A percentile compares a stretch with the other conserved stretches of the same genome.
These are phyloP conservation scores for Chaitophorus viminalis DNA, from an alignment of 2,888 invertebrate species.

Conservation along the genomic window DNA sequence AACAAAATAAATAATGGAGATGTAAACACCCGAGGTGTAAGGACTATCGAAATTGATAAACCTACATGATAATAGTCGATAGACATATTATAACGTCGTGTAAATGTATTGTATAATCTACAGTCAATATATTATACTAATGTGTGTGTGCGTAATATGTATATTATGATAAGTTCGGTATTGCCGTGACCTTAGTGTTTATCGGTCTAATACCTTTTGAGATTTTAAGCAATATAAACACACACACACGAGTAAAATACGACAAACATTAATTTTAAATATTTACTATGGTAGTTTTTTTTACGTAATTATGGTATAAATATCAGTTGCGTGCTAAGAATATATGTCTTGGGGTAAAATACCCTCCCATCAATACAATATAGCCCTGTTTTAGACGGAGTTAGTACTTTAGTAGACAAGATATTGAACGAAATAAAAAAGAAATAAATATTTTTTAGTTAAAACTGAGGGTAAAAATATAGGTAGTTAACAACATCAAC, in stretches of 20 bases:
- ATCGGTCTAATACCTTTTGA: conserved; percentile 11
- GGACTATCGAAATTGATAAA: conserved; percentile 25
- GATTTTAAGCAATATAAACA: neutral
- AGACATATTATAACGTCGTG: neutral
- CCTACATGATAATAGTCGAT: neutral
- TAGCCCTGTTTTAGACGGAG: no score
- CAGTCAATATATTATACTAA: no score
- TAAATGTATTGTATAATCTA: neutral
- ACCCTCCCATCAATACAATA: no score
- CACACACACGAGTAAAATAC: neutral
- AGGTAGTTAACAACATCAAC: no score
- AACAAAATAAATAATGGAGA: neutral
- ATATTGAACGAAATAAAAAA: no score
- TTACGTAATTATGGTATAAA: no score
- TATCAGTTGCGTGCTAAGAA: no score
- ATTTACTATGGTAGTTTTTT: neutral
- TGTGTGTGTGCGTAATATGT: no score
- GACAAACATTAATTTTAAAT: neutral
- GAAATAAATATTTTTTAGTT: no score
- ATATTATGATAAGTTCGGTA: conserved; percentile 8
- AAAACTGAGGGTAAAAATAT: no score
- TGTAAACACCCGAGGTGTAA: conserved; percentile 10
- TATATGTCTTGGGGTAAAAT: no score
- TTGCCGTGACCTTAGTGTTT: conserved; percentile 49
- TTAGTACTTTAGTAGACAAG: no score